These are phyloP conservation scores for Cynodonichthys magdalenae DNA, from an alignment of 2,797 vertebrate species.

Conservation along the genomic window DNA sequence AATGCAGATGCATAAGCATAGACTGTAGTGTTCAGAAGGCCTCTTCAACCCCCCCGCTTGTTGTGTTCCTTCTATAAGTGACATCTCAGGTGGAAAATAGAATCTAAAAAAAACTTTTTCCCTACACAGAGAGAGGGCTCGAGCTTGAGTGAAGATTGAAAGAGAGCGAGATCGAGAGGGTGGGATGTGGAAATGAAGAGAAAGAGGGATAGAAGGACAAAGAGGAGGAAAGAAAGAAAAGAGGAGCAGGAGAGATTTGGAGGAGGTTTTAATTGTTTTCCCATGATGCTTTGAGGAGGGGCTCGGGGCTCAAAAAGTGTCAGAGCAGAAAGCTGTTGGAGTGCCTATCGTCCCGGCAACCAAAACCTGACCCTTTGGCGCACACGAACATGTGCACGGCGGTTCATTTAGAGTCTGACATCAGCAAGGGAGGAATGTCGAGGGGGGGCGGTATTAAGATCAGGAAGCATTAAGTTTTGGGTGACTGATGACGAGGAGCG, in stretches of 20 bases:
- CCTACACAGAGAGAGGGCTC: constrained; percentile 57
- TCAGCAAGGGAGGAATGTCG: constrained; percentile 89
- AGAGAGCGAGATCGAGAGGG: constrained; percentile 43
- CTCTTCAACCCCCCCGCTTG: background rate
- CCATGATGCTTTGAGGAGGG: constrained; percentile 95
- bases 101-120: constrained; percentile 66
- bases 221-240: constrained; percentile 55
- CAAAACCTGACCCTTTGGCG: constrained; percentile 84
- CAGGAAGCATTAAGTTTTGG: constrained; percentile 50
- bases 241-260: constrained; percentile 80
- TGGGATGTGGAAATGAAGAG: constrained; percentile 47
- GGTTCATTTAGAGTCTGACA: constrained; percentile 91
- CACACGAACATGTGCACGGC: constrained; percentile 21
- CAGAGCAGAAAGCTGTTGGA: constrained; percentile 95
- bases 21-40: constrained; percentile 21
- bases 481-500: constrained; percentile 19
- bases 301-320: constrained; percentile 86
- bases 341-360: constrained; percentile 91
- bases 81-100: constrained; percentile 68
- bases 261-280: constrained; percentile 97
- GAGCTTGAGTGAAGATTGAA: constrained; percentile 69
- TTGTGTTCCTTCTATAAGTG: constrained; percentile 27
- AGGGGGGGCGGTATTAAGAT: constrained; percentile 54
- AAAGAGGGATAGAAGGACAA: constrained; percentile 45
- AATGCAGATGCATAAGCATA: constrained; percentile 8